phyloP scores from a whole-genome alignment of 2,113 vertebrate genomes.

The Columba livia region DNA sequence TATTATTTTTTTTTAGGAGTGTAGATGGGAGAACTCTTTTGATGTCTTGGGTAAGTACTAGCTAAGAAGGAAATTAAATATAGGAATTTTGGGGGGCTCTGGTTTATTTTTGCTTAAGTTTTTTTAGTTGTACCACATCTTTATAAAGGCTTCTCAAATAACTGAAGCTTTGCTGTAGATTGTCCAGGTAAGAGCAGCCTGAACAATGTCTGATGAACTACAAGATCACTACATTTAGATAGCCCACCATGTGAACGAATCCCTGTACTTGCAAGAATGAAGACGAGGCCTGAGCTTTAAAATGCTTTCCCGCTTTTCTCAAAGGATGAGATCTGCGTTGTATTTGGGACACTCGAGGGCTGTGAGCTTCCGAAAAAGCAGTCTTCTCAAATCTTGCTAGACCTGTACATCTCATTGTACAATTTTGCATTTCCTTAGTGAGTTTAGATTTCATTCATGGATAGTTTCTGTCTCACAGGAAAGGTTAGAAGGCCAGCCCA shows the following conservation, averaged over 20 bases:
- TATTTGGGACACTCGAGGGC: background rate
- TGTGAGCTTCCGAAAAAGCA: background rate
- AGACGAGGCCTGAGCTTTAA: background rate
- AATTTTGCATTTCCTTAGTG: background rate
- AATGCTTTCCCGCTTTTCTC: background rate
- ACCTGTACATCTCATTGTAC: background rate
- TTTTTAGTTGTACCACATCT: background rate
- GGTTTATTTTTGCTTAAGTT: background rate
- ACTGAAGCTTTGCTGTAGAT: background rate
- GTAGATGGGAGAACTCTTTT: background rate
- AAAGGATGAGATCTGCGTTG: background rate
- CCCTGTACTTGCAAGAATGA: background rate
- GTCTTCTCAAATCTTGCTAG: background rate
- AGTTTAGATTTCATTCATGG: background rate
- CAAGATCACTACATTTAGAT: too few relatives aligned
- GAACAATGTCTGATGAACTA: background rate
- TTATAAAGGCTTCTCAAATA: background rate
- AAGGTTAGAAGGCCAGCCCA: background rate
- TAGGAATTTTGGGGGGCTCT: background rate
- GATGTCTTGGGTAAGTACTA: background rate
- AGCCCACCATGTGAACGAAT: background rate
- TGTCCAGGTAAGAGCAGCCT: background rate
- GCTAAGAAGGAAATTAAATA: background rate
- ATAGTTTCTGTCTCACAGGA: background rate
- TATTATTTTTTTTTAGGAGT: rapidly evolving